Evolutionary conservation across 2,888 invertebrate genomes (phyloP), one percentile per base, ranked within the genome.

Genomic region (Saturnia japonica): DNA sequence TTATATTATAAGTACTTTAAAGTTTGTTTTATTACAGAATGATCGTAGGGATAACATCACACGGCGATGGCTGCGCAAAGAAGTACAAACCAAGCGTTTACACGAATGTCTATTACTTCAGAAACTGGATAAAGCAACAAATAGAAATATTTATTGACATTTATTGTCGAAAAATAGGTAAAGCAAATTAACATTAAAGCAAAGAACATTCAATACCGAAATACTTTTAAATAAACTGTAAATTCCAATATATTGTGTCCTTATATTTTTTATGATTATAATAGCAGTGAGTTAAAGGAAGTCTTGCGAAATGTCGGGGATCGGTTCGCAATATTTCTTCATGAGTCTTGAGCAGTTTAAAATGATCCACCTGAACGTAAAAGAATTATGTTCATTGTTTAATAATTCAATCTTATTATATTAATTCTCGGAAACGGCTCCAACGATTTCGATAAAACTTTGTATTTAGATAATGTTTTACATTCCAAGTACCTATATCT

Each of bases 31-130:
- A n/a, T 64, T 81, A 43, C 85, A 92, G 92, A 1, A 79, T 80
- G 78, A 67, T 92, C 4, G 88, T 91, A 2, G 93, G 93, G 0
- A 77, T 93, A 14, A 90, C 89, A 8, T 93, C 93, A 0, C 91
- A 92, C 45, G 92, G 93, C 2, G 85, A 90, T 7, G 90, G 91
- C 0, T 93, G 93, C 70, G 89, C 88, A 0, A 81, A 78, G 69
- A 82, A 83, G 74, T 71, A 76, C 19, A 91, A 88, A 60, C 92
- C 92, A 1, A 90, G 91, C 47, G 81, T 93, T 0, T 93, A 91
- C 71, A 74, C 86, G 14, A 92, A 89, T 67, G 80, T 92, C 0
- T 88, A 77, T 77, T 83, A 87, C 72, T 86, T 89, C 70, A 81
- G 83, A 43, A 57, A 75, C 0, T 92, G 92, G 92, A 90, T 93